Percentiles rank a stretch among this genome's conserved stretches.
Conservation (phyloP, 2,888 invertebrate genomes). For the Ceratothoa steindachneri region DNA sequence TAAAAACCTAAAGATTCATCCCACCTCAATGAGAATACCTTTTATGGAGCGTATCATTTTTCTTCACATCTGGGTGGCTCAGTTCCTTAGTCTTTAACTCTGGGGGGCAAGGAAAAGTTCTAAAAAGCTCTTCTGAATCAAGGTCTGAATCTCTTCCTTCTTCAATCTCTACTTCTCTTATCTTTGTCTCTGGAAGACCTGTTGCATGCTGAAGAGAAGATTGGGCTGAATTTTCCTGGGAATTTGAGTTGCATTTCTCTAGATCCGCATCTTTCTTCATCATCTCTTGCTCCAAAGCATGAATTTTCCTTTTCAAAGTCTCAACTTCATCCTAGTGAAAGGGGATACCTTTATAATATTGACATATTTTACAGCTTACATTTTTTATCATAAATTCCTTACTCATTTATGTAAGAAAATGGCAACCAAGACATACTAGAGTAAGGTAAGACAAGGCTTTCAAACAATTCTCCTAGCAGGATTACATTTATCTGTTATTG, state of each 20-base stretch:
- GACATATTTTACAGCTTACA: too few species aligned
- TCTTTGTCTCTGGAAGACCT: too few species aligned
- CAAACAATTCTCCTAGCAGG: too few species aligned
- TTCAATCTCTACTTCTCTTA: not conserved
- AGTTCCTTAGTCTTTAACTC: not conserved
- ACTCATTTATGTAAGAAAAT: too few species aligned
- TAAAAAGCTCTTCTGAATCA: not conserved
- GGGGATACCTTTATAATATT: not conserved
- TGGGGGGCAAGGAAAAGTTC: not conserved
- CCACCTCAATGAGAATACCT: too few species aligned
- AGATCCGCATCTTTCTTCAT: not conserved
- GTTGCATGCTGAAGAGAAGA: too few species aligned
- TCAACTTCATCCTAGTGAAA: slow-evolving; percentile 30
- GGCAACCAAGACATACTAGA: too few species aligned
- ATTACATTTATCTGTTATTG: too few species aligned
- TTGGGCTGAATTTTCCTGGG: not conserved
- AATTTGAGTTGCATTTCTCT: not conserved
- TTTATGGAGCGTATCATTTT: too few species aligned
- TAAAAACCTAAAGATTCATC: too few species aligned
- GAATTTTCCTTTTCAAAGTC: slow-evolving; percentile 11
- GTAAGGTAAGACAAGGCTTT: too few species aligned
- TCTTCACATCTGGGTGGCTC: not conserved
- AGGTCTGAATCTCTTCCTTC: slow-evolving; percentile 6
- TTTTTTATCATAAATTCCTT: too few species aligned
- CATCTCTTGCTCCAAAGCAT: slow-evolving; percentile 24